Evolutionary conservation across 1,140 invertebrate species (phyloP), one percentile per base, ranked within the genome.

Genomic region (Drosophila prosaltans): DNA sequence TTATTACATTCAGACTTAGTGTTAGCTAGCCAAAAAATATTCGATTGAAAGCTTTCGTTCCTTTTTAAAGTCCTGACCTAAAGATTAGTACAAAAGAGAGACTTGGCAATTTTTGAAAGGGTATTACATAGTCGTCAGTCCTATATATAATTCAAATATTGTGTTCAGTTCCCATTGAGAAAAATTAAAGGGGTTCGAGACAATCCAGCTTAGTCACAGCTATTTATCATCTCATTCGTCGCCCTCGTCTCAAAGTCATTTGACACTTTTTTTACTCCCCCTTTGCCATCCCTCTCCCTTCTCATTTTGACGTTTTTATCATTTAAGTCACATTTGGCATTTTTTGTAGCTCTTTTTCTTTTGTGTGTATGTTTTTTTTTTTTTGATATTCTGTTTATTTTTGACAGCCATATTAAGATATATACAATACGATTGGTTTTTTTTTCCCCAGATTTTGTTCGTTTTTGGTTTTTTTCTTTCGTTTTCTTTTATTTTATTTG

Each of bases 201-300:
- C 54, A 62, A 64, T 57, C 63, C 72, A 63, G 75, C 82, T 81
- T 83, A 80, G 77, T 83, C 80, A 78, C 71, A 83, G 80, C 84
- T 81, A 78, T 89, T 89, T 89, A 89, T 84, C 84, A 83, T 88
- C 45, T 51, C 84, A 89, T 89, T 89, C 84, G 80, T 78, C 80
- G 80, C 83, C 83, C 83, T 88, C 79, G 72, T 88, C 61, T 48
- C 79, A 76, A 66, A 70, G 80, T 82, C 80, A 86, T 86, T 86
- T 88, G 84, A 88, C 84, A 88, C 84, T 81, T 83, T 83, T 74
- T 51, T 51, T 51, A 10, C 7, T 26, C 21, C 21, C 45, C 10
- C 45, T n/a, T 7, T 16, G 16, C 16, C 41, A 5, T n/a, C 11
- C 41, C 11, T 16, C 2, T 43, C 11, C 41, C 10, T 51, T 51